phyloP scores from a whole-genome alignment of 2,888 invertebrate species.

The Andrena hattorfiana region DNA sequence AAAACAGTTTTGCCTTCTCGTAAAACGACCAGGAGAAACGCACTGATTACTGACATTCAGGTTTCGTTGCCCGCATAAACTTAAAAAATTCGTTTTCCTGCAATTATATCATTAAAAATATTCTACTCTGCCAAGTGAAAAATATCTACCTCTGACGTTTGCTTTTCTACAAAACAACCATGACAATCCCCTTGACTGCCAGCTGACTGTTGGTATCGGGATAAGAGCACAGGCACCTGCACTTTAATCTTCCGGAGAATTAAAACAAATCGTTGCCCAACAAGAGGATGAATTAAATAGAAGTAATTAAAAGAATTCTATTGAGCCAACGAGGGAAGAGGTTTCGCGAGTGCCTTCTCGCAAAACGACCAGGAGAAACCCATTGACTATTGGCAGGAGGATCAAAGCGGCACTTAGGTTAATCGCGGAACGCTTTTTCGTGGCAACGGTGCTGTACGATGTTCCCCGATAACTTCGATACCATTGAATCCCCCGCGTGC shows the following conservation, averaged over 20 bases:
- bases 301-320: constrained; percentile 6
- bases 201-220: background rate
- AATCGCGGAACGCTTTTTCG: constrained; percentile 68
- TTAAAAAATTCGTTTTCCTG: no score
- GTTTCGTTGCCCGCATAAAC: no score
- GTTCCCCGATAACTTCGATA: constrained; percentile 63
- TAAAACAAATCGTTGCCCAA: background rate
- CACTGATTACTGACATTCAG: no score
- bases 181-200: no score
- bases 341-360: constrained; percentile 3
- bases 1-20: no score
- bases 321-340: background rate
- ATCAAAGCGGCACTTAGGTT: constrained; percentile 61
- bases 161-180: no score
- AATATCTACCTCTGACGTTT: no score
- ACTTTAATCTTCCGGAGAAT: background rate
- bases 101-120: no score
- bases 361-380: constrained; percentile 14
- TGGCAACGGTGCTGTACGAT: constrained; percentile 62
- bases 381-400: constrained; percentile 27
- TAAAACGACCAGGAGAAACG: no score
- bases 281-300: background rate
- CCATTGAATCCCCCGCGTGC: constrained; percentile 46
- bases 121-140: no score
- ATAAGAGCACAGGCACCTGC: background rate